Evolutionary conservation across 2,888 invertebrate genomes (phyloP), one percentile per base, ranked within the genome.

Genomic region (Cheilosia urbana): DNA sequence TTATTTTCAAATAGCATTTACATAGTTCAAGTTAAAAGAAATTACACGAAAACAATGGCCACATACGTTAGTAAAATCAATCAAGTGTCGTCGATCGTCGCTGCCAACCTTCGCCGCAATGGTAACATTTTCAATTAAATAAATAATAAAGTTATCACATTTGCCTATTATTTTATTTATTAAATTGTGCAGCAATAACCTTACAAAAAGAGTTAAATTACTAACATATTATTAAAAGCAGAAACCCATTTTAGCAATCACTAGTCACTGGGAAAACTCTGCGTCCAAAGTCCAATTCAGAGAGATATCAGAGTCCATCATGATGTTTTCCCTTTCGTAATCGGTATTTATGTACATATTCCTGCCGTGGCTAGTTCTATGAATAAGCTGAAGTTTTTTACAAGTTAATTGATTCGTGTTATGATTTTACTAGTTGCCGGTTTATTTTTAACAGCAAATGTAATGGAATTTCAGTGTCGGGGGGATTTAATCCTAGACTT

Each of bases 271-370:
- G 37, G 53, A 77, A 71, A 77, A 65, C 62, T 51, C 53, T 19
- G 24, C 51, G 84, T 80, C 55, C 84, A 84, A 84, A 84, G 84
- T 84, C 84, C 84, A 84, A 68, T 84, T 75, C 17, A 4, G 3
- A 53, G 58, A 34, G 75, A 63, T 58, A 62, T 6, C 24, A 63
- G 34, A 45, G 69, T 80, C 49, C 72, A 60, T 53, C 58, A 65
- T 66, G 24, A 47, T 78, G 37, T 55, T 68, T 78, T 73, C 62
- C 62, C 57, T 68, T 76, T 47, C 60, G 62, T 77, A 68, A 77
- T 77, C 60, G 40, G 53, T 49, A 58, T 65, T 51, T 66, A 37
- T 55, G 37, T 73, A n/a, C n/a, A n/a, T n/a, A 19, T 47, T 63
- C 24, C 9, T 30, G 21, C 21, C 30, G 19, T 15, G 11, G 27